Percentiles rank a stretch among this genome's conserved stretches.
Evolutionary conservation across 2,113 vertebrate genomes (phyloP).

Genomic region (Condylura cristata): DNA sequence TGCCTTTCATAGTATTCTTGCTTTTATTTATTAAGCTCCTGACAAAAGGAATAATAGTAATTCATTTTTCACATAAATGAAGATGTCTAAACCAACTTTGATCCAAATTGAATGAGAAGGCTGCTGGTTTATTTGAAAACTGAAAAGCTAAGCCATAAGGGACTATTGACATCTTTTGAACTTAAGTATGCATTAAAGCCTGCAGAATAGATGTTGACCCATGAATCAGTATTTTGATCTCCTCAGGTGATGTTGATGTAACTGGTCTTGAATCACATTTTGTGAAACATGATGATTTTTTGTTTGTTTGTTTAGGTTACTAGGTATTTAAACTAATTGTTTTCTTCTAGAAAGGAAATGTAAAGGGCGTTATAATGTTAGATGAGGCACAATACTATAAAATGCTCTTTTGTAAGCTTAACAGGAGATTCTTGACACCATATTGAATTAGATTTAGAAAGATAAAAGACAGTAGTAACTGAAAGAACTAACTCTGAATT

Average conservation of each 20-base stretch:
- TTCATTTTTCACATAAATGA: slow-evolving; percentile 11
- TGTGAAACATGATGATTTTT: not conserved
- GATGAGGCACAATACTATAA: not conserved
- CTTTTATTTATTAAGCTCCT: slow-evolving; percentile 9
- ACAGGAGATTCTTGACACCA: not conserved
- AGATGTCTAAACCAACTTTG: not conserved
- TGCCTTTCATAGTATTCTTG: not conserved
- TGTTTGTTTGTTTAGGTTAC: not conserved
- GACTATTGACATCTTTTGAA: not conserved
- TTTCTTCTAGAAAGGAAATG: not conserved
- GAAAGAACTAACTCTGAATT: not conserved
- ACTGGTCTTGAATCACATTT: not conserved
- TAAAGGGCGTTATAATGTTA: not conserved
- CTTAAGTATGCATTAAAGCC: not conserved
- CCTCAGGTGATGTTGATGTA: not conserved
- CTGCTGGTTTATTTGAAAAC: not conserved
- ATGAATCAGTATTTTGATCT: not conserved
- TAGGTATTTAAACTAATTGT: not conserved
- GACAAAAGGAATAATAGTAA: slow-evolving; percentile 37
- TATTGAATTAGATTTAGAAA: not conserved
- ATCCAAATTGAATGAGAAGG: slow-evolving; percentile 31
- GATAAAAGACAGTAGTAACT: not conserved
- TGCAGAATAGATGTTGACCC: not conserved
- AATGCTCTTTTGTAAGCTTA: not conserved
- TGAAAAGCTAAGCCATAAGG: not conserved